Conservation (phyloP, 2,113 vertebrate genomes). For the Hystrix cristata region DNA sequence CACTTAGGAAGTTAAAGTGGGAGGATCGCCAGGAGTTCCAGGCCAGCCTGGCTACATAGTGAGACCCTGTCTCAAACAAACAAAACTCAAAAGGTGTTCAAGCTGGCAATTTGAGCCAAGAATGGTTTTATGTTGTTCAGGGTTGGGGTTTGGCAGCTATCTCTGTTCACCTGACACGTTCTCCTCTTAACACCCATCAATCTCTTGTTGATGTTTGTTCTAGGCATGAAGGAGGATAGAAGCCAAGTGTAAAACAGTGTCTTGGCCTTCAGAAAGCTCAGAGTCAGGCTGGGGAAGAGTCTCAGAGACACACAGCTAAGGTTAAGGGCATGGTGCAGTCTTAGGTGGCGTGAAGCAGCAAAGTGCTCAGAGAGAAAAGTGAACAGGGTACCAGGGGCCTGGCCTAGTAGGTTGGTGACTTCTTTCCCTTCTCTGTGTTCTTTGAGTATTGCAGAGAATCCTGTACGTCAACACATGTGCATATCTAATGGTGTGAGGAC, state of each 20-base stretch:
- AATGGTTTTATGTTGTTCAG: neutral
- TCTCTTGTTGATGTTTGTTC: neutral
- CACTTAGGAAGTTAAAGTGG: too few species aligned
- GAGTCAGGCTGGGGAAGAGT: neutral
- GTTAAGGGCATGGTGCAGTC: neutral
- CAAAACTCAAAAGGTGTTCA: neutral
- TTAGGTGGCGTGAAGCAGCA: neutral
- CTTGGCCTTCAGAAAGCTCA: neutral
- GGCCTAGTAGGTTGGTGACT: neutral
- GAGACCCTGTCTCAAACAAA: neutral
- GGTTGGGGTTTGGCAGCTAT: neutral
- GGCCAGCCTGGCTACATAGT: neutral
- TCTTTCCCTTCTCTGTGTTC: conserved; percentile 4
- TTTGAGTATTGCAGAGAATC: neutral
- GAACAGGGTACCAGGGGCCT: neutral
- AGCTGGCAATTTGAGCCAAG: neutral
- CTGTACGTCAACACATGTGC: neutral
- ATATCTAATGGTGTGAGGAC: neutral
- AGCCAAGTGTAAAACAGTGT: neutral
- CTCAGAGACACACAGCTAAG: neutral
- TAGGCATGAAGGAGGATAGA: neutral
- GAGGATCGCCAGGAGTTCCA: neutral
- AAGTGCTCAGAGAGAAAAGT: neutral
- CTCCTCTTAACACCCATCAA: neutral
- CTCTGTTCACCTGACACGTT: neutral